A percentile compares a stretch with the other conserved stretches of the same genome.
phyloP scores from a whole-genome alignment of 2,113 vertebrate genomes.

The Tachysurus vachellii region DNA sequence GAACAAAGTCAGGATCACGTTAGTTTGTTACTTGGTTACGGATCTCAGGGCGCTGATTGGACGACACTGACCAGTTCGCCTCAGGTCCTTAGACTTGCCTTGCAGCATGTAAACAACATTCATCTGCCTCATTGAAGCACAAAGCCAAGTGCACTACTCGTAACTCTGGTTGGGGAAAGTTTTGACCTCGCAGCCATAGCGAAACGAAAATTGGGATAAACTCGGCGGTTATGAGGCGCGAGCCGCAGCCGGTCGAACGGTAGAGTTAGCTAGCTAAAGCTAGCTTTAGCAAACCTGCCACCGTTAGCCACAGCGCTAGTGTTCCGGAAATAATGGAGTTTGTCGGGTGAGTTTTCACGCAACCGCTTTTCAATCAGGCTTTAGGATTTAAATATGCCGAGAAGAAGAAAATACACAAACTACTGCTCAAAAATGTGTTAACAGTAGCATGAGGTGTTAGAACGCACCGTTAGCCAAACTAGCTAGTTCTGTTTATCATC shows the following conservation, averaged over 20 bases:
- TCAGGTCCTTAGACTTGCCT: neutral
- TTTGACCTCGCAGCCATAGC: neutral
- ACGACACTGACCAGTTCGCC: neutral
- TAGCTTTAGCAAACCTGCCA: conserved; percentile 38
- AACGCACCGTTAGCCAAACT: neutral
- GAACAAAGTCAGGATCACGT: neutral
- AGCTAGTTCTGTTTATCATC: neutral
- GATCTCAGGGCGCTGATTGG: conserved; percentile 24
- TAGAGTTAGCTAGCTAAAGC: conserved; percentile 27
- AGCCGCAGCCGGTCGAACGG: conserved; percentile 14
- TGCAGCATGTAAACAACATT: conserved; percentile 10
- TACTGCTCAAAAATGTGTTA: neutral
- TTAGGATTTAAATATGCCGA: neutral
- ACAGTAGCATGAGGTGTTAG: no score
- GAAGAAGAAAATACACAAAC: neutral
- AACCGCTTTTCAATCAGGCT: neutral
- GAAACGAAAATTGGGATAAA: neutral
- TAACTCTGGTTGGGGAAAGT: neutral
- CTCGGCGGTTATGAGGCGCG: neutral
- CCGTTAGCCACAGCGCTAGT: conserved; percentile 35
- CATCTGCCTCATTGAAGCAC: neutral
- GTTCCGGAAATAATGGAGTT: conserved; percentile 52
- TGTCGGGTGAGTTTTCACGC: conserved; percentile 45
- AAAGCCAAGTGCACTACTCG: neutral
- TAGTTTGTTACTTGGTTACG: conserved; percentile 35